Percentiles rank a stretch among this genome's conserved stretches.
Conservation (phyloP, 2,797 vertebrate species). For the Chaetophractus vellerosus region DNA sequence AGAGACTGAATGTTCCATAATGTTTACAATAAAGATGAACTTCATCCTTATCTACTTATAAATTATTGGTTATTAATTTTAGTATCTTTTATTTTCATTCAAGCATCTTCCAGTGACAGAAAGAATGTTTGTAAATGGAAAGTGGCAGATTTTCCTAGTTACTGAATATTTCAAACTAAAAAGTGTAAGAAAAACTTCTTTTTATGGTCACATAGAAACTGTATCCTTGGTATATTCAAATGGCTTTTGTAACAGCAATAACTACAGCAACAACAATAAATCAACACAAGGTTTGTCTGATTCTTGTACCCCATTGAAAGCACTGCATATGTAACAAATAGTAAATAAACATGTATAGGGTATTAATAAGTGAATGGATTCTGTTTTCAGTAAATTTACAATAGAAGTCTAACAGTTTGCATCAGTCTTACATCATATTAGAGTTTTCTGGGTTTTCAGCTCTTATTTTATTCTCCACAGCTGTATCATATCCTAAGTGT, state of each 20-base stretch:
- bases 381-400: background rate
- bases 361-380: background rate
- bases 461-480: background rate
- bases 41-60: background rate
- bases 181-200: background rate
- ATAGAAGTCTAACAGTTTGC: background rate
- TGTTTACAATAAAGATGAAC: background rate
- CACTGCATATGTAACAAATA: background rate
- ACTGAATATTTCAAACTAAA: background rate
- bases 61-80: background rate
- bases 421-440: background rate
- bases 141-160: background rate
- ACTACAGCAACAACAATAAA: background rate
- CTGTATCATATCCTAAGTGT: background rate
- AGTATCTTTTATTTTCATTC: background rate
- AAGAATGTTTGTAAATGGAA: background rate
- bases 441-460: background rate
- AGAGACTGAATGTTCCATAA: background rate
- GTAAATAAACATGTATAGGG: background rate
- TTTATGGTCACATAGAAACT: background rate
- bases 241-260: background rate
- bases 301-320: background rate
- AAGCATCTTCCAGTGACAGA: background rate
- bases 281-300: background rate
- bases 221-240: background rate